Conservation (phyloP, 2,888 invertebrate species). For the Crossocerus cetratus region DNA sequence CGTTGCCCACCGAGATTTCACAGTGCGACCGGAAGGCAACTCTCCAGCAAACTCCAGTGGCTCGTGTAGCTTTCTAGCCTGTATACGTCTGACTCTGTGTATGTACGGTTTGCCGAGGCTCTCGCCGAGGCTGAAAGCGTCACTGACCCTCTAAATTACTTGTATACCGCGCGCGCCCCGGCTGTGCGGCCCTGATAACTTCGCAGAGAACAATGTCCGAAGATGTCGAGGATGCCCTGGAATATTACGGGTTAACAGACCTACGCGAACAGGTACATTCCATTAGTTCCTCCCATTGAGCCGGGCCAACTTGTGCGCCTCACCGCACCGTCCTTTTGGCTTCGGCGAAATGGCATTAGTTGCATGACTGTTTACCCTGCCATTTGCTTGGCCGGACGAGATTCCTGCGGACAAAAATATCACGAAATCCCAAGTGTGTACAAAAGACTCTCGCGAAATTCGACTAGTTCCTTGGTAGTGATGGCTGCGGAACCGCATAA, state of each 20-base stretch:
- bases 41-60: no score
- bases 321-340: constrained; percentile 12
- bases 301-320: constrained; percentile 22
- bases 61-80: no score
- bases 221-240: background rate
- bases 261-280: constrained; percentile 20
- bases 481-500: no score
- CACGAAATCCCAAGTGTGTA: background rate
- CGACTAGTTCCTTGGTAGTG: no score
- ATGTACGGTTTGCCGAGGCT: background rate
- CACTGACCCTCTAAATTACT: background rate
- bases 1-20: no score
- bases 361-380: background rate
- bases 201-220: constrained; percentile 2
- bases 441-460: background rate
- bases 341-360: constrained; percentile 17
- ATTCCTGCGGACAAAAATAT: background rate
- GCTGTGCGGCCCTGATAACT: background rate
- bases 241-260: constrained; percentile 3
- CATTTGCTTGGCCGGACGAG: background rate
- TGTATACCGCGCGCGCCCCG: background rate
- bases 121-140: background rate
- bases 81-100: no score
- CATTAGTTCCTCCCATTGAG: constrained; percentile 32
- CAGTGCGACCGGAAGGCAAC: no score